Percentiles rank a stretch among this genome's conserved stretches.
These are phyloP conservation scores for Cylindroiulus punctatus DNA, from an alignment of 2,888 invertebrate genomes.

Conservation along the genomic window DNA sequence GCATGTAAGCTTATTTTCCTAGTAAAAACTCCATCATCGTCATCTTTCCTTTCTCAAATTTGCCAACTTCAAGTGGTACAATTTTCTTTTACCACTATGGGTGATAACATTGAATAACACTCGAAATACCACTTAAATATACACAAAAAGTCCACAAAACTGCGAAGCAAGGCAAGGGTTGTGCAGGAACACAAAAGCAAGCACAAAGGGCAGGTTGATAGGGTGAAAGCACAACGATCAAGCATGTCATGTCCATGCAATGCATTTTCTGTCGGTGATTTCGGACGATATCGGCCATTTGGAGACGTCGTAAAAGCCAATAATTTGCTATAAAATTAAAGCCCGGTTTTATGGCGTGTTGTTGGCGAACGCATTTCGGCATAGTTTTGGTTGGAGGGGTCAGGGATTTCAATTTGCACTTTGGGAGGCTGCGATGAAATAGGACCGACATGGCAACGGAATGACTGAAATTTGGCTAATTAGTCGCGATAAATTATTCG, in stretches of 20 bases:
- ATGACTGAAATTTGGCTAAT: background rate
- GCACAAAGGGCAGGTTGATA: background rate
- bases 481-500: conserved; percentile 11
- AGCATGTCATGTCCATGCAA: background rate
- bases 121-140: too few species aligned
- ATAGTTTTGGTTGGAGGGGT: background rate
- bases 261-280: background rate
- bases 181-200: background rate
- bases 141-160: background rate
- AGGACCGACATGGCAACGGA: conserved; percentile 9
- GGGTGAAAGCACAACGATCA: background rate
- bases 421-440: background rate
- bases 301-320: conserved; percentile 18
- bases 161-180: background rate
- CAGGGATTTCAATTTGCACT: background rate
- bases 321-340: conserved; percentile 18
- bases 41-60: too few species aligned
- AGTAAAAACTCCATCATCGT: too few species aligned
- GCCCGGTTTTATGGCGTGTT: conserved; percentile 18
- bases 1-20: too few species aligned
- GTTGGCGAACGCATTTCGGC: background rate
- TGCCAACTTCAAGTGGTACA: too few species aligned
- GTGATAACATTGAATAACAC: too few species aligned
- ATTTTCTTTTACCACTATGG: too few species aligned
- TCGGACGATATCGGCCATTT: background rate